These are phyloP conservation scores for Momotus momota DNA, from an alignment of 2,797 vertebrate species.

Conservation along the genomic window DNA sequence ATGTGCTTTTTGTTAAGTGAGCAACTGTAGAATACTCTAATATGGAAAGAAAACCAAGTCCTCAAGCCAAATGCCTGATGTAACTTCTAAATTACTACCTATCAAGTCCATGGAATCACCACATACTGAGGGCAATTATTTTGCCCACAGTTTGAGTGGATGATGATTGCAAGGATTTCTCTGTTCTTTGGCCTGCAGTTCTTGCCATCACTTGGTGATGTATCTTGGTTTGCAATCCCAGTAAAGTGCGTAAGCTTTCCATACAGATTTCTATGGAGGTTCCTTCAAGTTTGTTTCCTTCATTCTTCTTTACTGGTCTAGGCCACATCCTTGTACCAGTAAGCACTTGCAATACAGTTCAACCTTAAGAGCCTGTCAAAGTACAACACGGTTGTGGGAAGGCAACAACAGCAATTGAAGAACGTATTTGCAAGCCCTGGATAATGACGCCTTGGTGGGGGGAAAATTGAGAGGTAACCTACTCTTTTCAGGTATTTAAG, in stretches of 20 bases:
- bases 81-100: not conserved
- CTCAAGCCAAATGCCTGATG: not conserved
- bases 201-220: not conserved
- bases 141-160: not conserved
- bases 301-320: not conserved
- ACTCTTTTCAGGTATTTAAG: not conserved
- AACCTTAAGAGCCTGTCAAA: not conserved
- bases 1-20: not conserved
- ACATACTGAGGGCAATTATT: not conserved
- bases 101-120: not conserved
- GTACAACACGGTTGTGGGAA: not conserved
- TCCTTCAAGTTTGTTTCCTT: not conserved
- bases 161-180: not conserved
- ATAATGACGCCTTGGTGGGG: not conserved
- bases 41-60: not conserved
- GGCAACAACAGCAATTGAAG: not conserved
- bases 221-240: not conserved
- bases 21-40: not conserved
- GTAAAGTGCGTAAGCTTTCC: not conserved
- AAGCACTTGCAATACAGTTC: not conserved
- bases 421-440: not conserved
- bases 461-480: not conserved
- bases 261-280: not conserved
- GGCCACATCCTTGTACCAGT: not conserved
- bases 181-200: not conserved